Percentiles rank a stretch among this genome's conserved stretches.
These are phyloP conservation scores for Yasuhikotakia modesta DNA, from an alignment of 2,797 vertebrate species.

Conservation along the genomic window DNA sequence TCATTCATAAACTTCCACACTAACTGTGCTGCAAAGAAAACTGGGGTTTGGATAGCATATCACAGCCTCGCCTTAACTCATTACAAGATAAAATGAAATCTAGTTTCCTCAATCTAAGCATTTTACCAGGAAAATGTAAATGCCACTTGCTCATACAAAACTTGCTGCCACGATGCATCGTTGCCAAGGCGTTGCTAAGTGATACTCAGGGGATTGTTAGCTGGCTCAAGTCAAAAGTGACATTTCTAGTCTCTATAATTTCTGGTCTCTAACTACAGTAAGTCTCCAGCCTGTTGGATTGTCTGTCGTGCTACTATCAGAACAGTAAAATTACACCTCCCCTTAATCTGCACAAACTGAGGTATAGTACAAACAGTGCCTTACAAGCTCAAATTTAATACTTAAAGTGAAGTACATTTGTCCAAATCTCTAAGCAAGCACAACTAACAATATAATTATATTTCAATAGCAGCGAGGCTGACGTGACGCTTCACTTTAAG, in stretches of 20 bases:
- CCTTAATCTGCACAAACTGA: no score
- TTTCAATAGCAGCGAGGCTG: neutral
- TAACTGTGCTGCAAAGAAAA: slow-evolving; percentile 58
- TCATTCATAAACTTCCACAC: slow-evolving; percentile 50
- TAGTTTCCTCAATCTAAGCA: neutral
- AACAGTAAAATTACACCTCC: no score
- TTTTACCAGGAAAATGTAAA: no score
- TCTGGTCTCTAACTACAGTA: no score
- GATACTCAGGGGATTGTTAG: neutral
- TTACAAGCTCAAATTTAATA: neutral
- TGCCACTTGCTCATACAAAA: no score
- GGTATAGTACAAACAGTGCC: no score
- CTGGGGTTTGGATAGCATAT: slow-evolving; percentile 19
- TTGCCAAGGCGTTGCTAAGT: neutral
- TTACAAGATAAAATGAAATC: neutral
- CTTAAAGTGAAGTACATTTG: neutral
- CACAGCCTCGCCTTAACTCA: neutral
- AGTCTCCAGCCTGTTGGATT: no score
- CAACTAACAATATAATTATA: neutral
- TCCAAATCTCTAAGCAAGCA: neutral
- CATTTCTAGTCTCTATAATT: no score
- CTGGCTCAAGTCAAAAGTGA: no score
- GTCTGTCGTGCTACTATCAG: no score
- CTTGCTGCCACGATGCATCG: neutral
- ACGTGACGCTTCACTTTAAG: neutral